A percentile compares a stretch with the other conserved stretches of the same genome.
Conservation (phyloP, 2,797 vertebrate species). For the Characodon lateralis region DNA sequence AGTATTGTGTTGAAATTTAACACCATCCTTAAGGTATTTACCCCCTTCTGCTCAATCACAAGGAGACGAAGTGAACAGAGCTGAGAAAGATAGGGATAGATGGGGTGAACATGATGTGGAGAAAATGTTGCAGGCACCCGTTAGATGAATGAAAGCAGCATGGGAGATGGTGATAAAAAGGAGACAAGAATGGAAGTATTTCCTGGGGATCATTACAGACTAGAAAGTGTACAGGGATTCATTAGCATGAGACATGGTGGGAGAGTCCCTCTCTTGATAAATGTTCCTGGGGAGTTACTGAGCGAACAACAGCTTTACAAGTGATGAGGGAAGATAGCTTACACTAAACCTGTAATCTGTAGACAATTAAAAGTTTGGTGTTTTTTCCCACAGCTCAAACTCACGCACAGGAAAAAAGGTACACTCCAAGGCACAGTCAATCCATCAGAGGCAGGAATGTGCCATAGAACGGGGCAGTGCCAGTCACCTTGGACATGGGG, state of each 20-base stretch:
- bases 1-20: slow-evolving; percentile 48
- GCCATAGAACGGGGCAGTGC: slow-evolving; percentile 67
- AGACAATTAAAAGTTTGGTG: slow-evolving; percentile 43
- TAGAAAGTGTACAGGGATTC: slow-evolving; percentile 55
- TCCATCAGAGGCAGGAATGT: slow-evolving; percentile 71
- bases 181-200: slow-evolving; percentile 59
- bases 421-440: slow-evolving; percentile 63
- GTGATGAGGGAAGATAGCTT: slow-evolving; percentile 40
- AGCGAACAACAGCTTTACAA: slow-evolving; percentile 50
- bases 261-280: slow-evolving; percentile 55
- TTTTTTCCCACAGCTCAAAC: slow-evolving; percentile 6
- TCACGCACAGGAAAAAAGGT: slow-evolving; percentile 8
- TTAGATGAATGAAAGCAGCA: slow-evolving; percentile 66
- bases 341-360: slow-evolving; percentile 35
- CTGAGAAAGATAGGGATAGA: slow-evolving; percentile 34
- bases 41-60: slow-evolving; percentile 62
- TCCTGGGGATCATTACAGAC: slow-evolving; percentile 65
- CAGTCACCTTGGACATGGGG: slow-evolving; percentile 77
- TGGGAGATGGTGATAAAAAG: slow-evolving; percentile 65
- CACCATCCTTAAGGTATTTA: slow-evolving; percentile 44
- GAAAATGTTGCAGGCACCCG: slow-evolving; percentile 58
- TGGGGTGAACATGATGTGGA: slow-evolving; percentile 53
- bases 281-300: slow-evolving; percentile 50
- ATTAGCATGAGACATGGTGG: slow-evolving; percentile 63
- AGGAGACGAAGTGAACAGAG: slow-evolving; percentile 17